Conservation (phyloP, 2,888 invertebrate species). For the Campaea margaritaria region DNA sequence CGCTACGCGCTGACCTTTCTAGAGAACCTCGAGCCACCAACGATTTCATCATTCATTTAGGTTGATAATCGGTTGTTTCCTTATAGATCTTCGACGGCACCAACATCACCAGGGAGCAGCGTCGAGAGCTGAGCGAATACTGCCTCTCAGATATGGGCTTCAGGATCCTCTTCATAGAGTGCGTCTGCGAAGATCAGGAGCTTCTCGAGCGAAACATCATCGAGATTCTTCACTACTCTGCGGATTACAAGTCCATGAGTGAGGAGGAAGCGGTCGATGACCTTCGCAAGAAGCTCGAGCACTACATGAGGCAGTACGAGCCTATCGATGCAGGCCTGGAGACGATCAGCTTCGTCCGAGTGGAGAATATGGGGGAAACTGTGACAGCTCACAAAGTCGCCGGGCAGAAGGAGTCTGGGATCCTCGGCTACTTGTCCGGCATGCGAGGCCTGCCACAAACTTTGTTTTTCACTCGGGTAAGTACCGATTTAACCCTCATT, state of each 20-base stretch:
- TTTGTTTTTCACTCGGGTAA: constrained; percentile 94
- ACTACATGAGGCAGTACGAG: constrained; percentile 93
- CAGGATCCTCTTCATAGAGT: constrained; percentile 96
- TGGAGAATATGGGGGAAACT: constrained; percentile 86
- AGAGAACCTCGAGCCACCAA: constrained; percentile 5
- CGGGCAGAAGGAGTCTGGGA: constrained; percentile 93
- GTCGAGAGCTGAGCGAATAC: constrained; percentile 90
- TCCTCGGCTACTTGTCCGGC: constrained; percentile 95
- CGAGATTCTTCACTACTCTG: constrained; percentile 93
- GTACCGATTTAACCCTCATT: constrained; percentile 19
- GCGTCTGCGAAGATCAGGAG: constrained; percentile 92
- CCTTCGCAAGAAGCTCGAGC: constrained; percentile 91
- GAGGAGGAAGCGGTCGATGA: constrained; percentile 92
- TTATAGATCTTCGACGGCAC: constrained; percentile 96
- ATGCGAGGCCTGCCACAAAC: constrained; percentile 93
- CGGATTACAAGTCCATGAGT: constrained; percentile 93
- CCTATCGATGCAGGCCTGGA: constrained; percentile 88
- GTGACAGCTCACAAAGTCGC: constrained; percentile 89
- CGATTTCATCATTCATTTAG: constrained; percentile 10
- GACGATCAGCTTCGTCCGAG: constrained; percentile 79
- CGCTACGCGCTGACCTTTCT: constrained; percentile 25
- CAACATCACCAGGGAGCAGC: constrained; percentile 93
- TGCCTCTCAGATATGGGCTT: constrained; percentile 90
- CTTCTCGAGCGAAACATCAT: constrained; percentile 79
- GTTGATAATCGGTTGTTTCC: constrained; percentile 8